Conservation (phyloP, 1,140 invertebrate species). For the Aphis craccivora region DNA sequence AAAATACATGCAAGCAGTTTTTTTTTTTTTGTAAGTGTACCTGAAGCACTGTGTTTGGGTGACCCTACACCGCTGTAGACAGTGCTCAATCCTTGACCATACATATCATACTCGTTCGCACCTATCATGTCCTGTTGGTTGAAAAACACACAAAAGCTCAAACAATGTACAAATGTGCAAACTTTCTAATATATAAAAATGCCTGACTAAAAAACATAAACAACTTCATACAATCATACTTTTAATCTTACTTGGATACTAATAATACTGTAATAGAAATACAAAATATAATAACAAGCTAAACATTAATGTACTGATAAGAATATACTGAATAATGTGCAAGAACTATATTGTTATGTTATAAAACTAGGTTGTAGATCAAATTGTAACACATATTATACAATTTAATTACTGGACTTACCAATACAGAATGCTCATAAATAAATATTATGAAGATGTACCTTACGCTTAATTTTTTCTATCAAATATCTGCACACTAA, state of each 20-base stretch:
- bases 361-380: not conserved
- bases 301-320: not conserved
- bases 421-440: slow-evolving; percentile 1
- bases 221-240: slow-evolving; percentile 6
- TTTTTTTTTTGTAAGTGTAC: slow-evolving; percentile 41
- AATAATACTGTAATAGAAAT: slow-evolving; percentile 19
- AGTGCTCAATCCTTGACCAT: slow-evolving; percentile 58
- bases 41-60: slow-evolving; percentile 56
- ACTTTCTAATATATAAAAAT: slow-evolving; percentile 20
- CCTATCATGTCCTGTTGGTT: slow-evolving; percentile 58
- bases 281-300: not conserved
- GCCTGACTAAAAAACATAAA: slow-evolving; percentile 15
- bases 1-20: slow-evolving; percentile 41
- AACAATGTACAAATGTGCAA: slow-evolving; percentile 45
- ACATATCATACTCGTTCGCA: slow-evolving; percentile 57
- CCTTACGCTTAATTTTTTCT: not conserved
- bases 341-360: not conserved
- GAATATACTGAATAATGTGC: slow-evolving; percentile 10
- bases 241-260: not conserved
- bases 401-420: slow-evolving; percentile 36
- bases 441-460: slow-evolving; percentile 30
- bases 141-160: slow-evolving; percentile 48
- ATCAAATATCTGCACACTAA: slow-evolving; percentile 24
- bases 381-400: not conserved
- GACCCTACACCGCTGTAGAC: slow-evolving; percentile 56